A percentile compares a stretch with the other conserved stretches of the same genome.
Conservation (phyloP, 1,140 invertebrate species). For the Hetaerina americana region DNA sequence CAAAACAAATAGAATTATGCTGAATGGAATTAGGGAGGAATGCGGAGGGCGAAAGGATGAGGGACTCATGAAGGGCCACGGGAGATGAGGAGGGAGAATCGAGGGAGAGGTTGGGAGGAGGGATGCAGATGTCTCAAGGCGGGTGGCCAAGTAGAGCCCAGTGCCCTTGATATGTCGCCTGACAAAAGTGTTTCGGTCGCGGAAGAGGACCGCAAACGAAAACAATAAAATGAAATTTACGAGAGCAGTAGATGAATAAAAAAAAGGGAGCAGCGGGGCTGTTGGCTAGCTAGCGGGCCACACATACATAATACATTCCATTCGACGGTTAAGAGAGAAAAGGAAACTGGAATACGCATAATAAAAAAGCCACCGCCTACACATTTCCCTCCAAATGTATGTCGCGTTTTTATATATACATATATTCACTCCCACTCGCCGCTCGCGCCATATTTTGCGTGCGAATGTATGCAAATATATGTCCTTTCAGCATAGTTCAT, state of each 20-base stretch:
- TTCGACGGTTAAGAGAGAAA: background rate
- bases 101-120: background rate
- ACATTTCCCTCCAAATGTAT: no score
- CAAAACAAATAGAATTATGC: no score
- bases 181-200: background rate
- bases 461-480: background rate
- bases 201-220: background rate
- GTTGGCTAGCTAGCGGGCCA: no score
- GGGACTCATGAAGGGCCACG: no score
- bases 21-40: no score
- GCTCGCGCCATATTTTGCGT: background rate
- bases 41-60: background rate
- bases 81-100: no score
- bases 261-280: no score
- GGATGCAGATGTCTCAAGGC: background rate
- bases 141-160: no score
- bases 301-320: background rate
- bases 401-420: no score
- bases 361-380: background rate
- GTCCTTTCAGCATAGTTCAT: background rate
- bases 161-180: background rate
- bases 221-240: background rate
- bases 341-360: no score
- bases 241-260: background rate
- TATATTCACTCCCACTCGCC: no score